A percentile compares a stretch with the other conserved stretches of the same genome.
These are phyloP conservation scores for Procambarus virginalis DNA, from an alignment of 1,140 invertebrate genomes.

Conservation along the genomic window DNA sequence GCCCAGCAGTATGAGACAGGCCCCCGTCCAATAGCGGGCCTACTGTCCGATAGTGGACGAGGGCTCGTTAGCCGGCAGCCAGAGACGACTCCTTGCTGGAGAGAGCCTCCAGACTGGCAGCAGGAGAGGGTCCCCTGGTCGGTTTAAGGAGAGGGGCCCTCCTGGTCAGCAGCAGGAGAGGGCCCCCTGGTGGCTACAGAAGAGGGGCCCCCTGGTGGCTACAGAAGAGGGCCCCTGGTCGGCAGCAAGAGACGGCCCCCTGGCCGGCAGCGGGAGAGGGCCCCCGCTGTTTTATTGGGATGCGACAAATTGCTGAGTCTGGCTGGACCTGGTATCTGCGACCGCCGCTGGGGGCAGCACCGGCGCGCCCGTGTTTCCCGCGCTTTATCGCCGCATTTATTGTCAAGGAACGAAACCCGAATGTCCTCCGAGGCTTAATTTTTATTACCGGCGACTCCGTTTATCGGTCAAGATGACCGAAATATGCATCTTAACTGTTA, in stretches of 20 bases:
- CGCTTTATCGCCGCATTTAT: conserved; percentile 54
- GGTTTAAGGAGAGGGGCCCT: not conserved
- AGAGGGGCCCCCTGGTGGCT: conserved; percentile 16
- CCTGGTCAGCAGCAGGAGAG: not conserved
- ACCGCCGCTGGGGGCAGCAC: conserved; percentile 48
- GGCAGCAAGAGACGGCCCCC: conserved; percentile 27
- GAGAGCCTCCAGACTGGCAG: too few species aligned
- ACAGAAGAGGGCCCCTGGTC: conserved; percentile 9
- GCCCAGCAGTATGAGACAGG: too few species aligned
- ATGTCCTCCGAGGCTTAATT: conserved; percentile 54
- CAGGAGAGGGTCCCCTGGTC: too few species aligned
- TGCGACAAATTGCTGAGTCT: conserved; percentile 65
- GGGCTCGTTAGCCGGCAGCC: too few species aligned
- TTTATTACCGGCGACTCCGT: conserved; percentile 42
- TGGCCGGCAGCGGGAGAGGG: conserved; percentile 25
- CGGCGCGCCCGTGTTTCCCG: conserved; percentile 54
- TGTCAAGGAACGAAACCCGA: conserved; percentile 60
- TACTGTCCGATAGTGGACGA: too few species aligned
- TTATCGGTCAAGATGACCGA: conserved; percentile 50
- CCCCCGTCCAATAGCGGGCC: too few species aligned
- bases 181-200: not conserved
- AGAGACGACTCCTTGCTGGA: too few species aligned
- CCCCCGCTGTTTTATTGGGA: conserved; percentile 62
- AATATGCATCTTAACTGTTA: conserved; percentile 51
- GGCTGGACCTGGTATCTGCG: conserved; percentile 39